These are phyloP conservation scores for Diaphora mendica DNA, from an alignment of 2,888 invertebrate genomes.

Conservation along the genomic window DNA sequence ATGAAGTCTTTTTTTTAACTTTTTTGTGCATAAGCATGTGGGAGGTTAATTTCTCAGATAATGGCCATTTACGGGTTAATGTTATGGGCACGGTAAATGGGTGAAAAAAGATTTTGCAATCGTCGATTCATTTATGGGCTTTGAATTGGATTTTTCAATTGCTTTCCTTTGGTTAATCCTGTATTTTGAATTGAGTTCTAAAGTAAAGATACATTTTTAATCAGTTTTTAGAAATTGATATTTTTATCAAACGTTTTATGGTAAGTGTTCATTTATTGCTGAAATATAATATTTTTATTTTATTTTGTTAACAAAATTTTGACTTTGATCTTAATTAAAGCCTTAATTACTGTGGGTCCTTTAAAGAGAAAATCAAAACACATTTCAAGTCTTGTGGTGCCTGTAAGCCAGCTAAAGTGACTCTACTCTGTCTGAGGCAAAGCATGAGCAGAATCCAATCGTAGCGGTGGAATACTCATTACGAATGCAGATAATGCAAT, in stretches of 20 bases:
- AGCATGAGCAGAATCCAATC: too few relatives aligned
- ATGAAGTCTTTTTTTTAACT: constrained; percentile 64
- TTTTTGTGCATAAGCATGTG: constrained; percentile 64
- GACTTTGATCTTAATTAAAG: neutral
- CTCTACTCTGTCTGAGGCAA: too few relatives aligned
- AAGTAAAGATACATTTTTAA: neutral
- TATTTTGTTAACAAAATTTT: neutral
- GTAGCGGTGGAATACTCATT: too few relatives aligned
- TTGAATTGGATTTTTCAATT: neutral
- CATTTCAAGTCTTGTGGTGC: too few relatives aligned
- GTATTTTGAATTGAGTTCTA: neutral
- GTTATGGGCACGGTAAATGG: constrained; percentile 14
- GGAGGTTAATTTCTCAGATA: constrained; percentile 62
- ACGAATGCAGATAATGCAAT: too few relatives aligned
- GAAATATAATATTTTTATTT: neutral
- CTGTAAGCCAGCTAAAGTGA: too few relatives aligned
- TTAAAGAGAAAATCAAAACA: neutral
- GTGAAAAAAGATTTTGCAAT: constrained; percentile 3
- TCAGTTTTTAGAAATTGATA: neutral
- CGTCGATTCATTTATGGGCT: neutral
- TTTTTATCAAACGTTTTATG: neutral
- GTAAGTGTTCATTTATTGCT: neutral
- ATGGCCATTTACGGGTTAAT: constrained; percentile 40
- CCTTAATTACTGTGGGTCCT: too few relatives aligned
- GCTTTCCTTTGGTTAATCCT: neutral